Evolutionary conservation across 2,113 vertebrate species (phyloP).

Genomic region (Trinectes maculatus): DNA sequence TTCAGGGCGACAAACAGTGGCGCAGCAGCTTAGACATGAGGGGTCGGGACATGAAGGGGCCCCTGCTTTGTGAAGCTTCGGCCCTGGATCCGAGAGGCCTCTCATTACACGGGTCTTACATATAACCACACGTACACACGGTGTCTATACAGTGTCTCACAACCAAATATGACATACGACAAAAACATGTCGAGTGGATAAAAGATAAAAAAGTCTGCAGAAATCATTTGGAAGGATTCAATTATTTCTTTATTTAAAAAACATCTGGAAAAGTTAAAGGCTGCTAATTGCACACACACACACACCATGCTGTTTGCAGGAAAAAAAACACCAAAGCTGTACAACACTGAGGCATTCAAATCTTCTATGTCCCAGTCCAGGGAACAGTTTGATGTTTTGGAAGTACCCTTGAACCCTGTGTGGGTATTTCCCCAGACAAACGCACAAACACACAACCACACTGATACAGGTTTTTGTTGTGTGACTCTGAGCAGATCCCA

Average conservation of each 20-base stretch:
- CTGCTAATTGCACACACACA: no score
- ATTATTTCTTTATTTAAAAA: no score
- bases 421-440: conserved; percentile 53
- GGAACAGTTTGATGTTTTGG: not conserved
- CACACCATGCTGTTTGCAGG: no score
- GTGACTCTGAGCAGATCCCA: not conserved
- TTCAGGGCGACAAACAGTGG: conserved; percentile 88
- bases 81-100: conserved; percentile 13
- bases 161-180: no score
- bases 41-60: conserved; percentile 61
- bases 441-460: conserved; percentile 20
- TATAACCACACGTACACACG: not conserved
- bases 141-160: no score
- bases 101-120: conserved; percentile 4
- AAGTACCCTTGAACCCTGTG: conserved; percentile 49
- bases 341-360: not conserved
- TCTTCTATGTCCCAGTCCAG: not conserved
- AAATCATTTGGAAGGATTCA: no score
- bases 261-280: no score
- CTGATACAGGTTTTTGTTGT: conserved; percentile 7
- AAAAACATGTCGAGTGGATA: no score
- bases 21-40: conserved; percentile 89
- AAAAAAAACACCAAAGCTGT: not conserved
- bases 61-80: conserved; percentile 34
- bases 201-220: not conserved